Evolutionary conservation across 23 tunicate genomes (phyloP), one percentile per base, ranked within the genome.

Genomic region (Ascidia mentula): DNA sequence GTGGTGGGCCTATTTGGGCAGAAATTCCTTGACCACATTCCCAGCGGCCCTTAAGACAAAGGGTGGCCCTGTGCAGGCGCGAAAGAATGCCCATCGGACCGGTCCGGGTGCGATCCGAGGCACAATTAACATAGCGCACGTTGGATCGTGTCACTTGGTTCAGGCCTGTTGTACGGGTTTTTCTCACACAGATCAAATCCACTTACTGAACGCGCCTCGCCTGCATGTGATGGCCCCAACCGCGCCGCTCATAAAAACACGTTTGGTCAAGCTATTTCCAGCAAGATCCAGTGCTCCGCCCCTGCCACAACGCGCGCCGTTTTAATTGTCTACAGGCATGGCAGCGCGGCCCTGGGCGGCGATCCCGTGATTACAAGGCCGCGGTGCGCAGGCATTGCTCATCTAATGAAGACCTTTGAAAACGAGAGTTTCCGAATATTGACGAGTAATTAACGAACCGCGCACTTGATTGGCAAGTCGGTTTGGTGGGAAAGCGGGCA

Each of bases 341-440:
- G 28, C 65, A 53, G 7, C 22, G 65, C 65, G 65, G 65, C 24
- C 28, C 22, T 20, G 22, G 65, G 65, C 65, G 65, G 65, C 24
- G 65, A 1, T 3, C 24, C 65, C 13, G 65, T 53, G 65, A 53
- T 53, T 53, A 53, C 28, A 53, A 53, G 65, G 65, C 65, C 65
- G 65, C 65, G 13, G 53, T 28, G 7, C 65, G 13, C n/a, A 28
- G 65, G 65, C 65, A 53, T 53, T 53, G 65, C 65, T 53, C 65
- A 53, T 53, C 65, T 53, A 53, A 53, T 53, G 65, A 53, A 53
- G 65, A 9, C 65, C 65, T 53, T 5, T 53, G 65, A 6, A 20
- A 53, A 53, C 65, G 65, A 53, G 65, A 53, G 65, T 53, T 53
- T 53, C 65, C 65, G 65, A 53, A 53, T 53, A 5, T 53, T 53